Conservation (phyloP, 2,888 invertebrate genomes). For the Apamea sordens region DNA sequence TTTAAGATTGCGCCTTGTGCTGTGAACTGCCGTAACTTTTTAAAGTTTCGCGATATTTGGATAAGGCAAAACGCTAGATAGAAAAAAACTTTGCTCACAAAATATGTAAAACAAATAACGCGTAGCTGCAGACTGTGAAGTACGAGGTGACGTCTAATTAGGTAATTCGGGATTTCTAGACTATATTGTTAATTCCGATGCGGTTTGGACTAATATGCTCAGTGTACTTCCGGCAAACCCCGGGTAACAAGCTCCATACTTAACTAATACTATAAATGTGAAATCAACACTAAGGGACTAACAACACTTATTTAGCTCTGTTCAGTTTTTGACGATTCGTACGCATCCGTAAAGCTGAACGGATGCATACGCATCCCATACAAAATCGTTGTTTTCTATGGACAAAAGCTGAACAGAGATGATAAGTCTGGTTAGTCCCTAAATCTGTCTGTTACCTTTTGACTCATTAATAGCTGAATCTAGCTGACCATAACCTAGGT, state of each 20-base stretch:
- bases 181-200: neutral
- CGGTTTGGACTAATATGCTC: neutral
- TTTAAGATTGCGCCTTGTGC: constrained; percentile 32
- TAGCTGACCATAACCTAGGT: neutral
- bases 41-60: constrained; percentile 17
- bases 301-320: no score
- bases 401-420: no score
- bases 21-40: constrained; percentile 12
- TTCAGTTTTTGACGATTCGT: no score
- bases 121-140: neutral
- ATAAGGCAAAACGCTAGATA: neutral
- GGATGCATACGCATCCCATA: no score
- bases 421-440: no score
- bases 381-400: no score
- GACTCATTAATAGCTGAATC: neutral
- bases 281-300: neutral
- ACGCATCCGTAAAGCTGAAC: no score
- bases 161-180: neutral
- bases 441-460: neutral
- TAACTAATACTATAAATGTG: neutral
- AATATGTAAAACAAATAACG: neutral
- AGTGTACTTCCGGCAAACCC: neutral
- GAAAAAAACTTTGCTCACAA: neutral
- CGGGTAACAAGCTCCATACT: neutral
- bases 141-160: neutral